Evolutionary conservation across 2,888 invertebrate species (phyloP).

Genomic region (Drosophila meridiana): DNA sequence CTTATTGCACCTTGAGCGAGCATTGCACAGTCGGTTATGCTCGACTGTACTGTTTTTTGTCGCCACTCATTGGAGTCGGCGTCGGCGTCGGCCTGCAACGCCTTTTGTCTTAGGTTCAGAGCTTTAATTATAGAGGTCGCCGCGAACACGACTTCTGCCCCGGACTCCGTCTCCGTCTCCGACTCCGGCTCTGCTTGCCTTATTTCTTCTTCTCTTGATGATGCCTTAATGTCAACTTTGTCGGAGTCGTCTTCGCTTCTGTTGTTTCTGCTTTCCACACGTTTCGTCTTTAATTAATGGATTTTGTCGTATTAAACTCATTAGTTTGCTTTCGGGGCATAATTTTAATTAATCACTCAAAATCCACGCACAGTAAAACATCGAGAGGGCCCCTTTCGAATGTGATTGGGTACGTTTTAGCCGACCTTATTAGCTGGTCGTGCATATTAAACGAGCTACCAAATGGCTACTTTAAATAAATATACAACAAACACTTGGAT

Average conservation of each 20-base stretch:
- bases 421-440: conserved; percentile 54
- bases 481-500: conserved; percentile 12
- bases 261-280: conserved; percentile 43
- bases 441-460: conserved; percentile 67
- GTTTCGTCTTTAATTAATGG: conserved; percentile 73
- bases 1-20: not conserved
- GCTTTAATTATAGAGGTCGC: conserved; percentile 78
- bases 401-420: conserved; percentile 35
- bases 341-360: conserved; percentile 82
- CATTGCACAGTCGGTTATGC: not conserved
- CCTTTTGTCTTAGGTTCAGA: conserved; percentile 59
- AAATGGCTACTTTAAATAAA: conserved; percentile 65
- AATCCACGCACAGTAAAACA: conserved; percentile 49
- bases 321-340: conserved; percentile 79
- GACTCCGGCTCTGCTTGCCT: not conserved
- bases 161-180: not conserved
- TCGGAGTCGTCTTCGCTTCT: conserved; percentile 27
- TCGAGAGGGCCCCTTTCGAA: conserved; percentile 2
- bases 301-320: conserved; percentile 78
- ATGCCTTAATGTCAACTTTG: conserved; percentile 67
- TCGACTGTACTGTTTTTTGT: conserved; percentile 1
- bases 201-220: conserved; percentile 30
- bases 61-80: conserved; percentile 41
- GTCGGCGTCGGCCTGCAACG: conserved; percentile 48
- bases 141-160: conserved; percentile 13